Evolutionary conservation across 2,113 vertebrate genomes (phyloP).

Genomic region (Synodontis membranacea): DNA sequence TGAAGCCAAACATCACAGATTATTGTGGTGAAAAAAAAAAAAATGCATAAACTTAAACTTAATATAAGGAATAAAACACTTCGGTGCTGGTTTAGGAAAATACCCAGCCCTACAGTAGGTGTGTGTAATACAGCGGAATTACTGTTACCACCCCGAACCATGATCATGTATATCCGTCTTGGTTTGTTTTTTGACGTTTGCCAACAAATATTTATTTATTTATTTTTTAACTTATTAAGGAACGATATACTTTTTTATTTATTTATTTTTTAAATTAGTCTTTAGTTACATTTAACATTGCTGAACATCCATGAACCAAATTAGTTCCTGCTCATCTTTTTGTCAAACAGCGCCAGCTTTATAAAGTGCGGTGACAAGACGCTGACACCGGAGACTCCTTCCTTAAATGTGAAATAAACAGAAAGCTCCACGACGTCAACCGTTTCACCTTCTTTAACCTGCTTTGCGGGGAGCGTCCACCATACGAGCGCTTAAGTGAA

Average conservation of each 20-base stretch:
- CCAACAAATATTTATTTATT: no score
- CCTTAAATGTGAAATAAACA: neutral
- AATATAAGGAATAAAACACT: slow-evolving; percentile 20
- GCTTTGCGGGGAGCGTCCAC: no score
- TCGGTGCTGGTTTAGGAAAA: neutral
- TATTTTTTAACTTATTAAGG: no score
- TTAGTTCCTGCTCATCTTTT: neutral
- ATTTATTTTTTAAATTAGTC: neutral
- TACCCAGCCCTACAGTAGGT: neutral
- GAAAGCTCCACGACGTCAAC: neutral
- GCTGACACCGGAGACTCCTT: neutral
- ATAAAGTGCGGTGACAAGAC: neutral
- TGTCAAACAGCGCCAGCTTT: no score
- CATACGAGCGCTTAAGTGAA: no score
- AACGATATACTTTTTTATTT: no score
- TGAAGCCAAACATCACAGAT: neutral
- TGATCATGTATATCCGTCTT: neutral
- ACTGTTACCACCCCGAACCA: neutral
- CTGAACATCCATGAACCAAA: neutral
- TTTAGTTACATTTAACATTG: neutral
- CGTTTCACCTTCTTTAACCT: neutral
- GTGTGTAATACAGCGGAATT: neutral
- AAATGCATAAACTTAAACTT: slow-evolving; percentile 66
- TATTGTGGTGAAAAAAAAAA: neutral
- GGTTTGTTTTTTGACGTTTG: neutral